Base-by-base conservation (phyloP, 2,888 invertebrate genomes). In the Ophion costatus region DNA sequence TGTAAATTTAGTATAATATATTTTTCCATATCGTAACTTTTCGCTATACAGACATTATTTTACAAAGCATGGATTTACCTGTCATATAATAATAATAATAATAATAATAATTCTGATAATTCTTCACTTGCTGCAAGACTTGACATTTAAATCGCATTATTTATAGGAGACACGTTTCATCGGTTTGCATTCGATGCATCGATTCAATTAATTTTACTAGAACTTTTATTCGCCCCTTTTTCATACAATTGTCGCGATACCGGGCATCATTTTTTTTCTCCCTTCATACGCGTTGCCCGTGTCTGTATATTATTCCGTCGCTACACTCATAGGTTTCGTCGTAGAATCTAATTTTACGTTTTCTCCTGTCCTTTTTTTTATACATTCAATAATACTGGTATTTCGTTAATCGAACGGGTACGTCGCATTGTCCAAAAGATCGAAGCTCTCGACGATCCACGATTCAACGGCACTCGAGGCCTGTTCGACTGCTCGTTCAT, bases 1-100 rank as follows among this genome's bases (percentile, higher is more conserved):
- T 86, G 82, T 93, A 93, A 93, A 93, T 93, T 94, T 90, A 92
- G 93, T 93, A 93, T 94, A 93, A 94, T 94, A 93, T 94, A 94
- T 93, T 94, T 86, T 93, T 94, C 92, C 93, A 94, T 94, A 91
- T 93, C 93, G 92, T 93, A 91, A 92, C 93, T 93, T 91, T 93
- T 92, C 51, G 93, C 93, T 94, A 93, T 94, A 93, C 93, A 93
- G 93, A 94, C 93, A 93, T 91, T 93, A 93, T 93, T 89, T 93
- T 94, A 94, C 93, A 94, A 93, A 93, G 93, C 93, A 93, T 92
- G 80, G 91, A 89, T 91, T 93, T 90, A 90, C 91, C 90, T 80
- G 64, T 71, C 63, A 78, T 66, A 70, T 81, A 80, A 80, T 83
- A 61, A 76, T 78, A 69, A 64, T 78, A 73, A 51, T 80, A 57